Percentiles rank a stretch among this genome's conserved stretches.
Evolutionary conservation across 2,888 invertebrate species (phyloP).

Genomic region (Hypolimnas misippus): DNA sequence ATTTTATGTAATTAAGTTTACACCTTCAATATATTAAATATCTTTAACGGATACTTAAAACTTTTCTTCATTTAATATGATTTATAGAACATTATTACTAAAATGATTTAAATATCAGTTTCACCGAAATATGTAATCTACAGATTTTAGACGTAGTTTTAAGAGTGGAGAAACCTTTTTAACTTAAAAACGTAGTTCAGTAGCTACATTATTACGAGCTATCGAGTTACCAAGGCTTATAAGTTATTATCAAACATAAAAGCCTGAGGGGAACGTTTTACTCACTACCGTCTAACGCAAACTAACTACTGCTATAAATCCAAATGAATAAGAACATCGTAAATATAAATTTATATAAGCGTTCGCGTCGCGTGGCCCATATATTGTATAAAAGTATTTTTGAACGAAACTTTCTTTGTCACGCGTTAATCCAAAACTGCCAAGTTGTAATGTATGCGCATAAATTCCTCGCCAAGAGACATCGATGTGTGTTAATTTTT

Average conservation of each 20-base stretch:
- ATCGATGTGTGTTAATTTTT: conserved; percentile 40
- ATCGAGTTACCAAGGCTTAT: neutral
- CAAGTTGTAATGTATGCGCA: conserved; percentile 59
- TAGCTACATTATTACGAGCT: neutral
- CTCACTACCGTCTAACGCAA: neutral
- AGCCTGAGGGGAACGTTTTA: neutral
- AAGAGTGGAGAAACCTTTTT: too few species aligned
- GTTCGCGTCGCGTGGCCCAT: conserved; percentile 12
- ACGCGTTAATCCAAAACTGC: conserved; percentile 37
- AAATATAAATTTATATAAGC: conserved; percentile 5
- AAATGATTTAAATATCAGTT: too few species aligned
- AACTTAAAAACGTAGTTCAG: neutral
- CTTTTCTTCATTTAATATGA: too few species aligned
- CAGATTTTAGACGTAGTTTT: too few species aligned
- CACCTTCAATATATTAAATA: neutral
- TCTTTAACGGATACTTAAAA: neutral
- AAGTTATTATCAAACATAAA: neutral
- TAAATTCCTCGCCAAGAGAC: conserved; percentile 52
- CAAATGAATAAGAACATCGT: conserved; percentile 9
- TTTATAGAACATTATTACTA: too few species aligned
- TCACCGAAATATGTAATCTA: too few species aligned
- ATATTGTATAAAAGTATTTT: conserved; percentile 12
- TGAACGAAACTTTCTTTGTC: conserved; percentile 33
- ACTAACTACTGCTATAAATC: conserved; percentile 10
- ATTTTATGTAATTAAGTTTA: neutral